A percentile compares a stretch with the other conserved stretches of the same genome.
These are phyloP conservation scores for Callipepla californica DNA, from an alignment of 2,113 vertebrate genomes.

Conservation along the genomic window DNA sequence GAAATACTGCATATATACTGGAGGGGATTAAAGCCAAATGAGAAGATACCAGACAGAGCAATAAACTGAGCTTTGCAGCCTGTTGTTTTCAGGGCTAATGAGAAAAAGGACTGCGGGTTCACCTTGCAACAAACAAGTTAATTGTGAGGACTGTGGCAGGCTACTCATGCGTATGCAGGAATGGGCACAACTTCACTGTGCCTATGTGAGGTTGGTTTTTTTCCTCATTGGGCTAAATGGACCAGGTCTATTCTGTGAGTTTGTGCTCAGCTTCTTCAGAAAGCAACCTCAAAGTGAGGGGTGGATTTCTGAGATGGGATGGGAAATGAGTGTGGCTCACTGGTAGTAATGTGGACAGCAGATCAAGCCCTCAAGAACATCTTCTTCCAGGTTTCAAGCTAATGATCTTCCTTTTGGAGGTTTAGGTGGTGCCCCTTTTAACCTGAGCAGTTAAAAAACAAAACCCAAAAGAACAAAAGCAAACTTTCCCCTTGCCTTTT, in stretches of 20 bases:
- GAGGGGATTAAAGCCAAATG: conserved; percentile 57
- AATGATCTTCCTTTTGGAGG: neutral
- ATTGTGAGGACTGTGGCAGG: neutral
- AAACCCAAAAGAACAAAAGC: neutral
- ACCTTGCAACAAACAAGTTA: neutral
- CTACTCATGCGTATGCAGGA: neutral
- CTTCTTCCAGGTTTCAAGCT: neutral
- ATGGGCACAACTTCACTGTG: neutral
- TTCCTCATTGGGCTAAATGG: neutral
- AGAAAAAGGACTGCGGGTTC: conserved; percentile 3
- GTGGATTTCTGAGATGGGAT: neutral
- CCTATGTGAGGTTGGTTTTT: neutral
- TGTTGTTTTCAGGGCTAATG: neutral
- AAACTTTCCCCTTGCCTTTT: neutral
- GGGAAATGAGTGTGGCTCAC: neutral
- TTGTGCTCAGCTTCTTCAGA: neutral
- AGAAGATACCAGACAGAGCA: conserved; percentile 46
- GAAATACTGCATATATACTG: conserved; percentile 57
- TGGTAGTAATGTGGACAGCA: neutral
- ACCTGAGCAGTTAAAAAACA: neutral
- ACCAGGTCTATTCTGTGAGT: neutral
- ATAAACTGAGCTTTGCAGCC: conserved; percentile 46
- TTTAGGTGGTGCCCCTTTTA: neutral
- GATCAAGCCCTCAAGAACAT: neutral
- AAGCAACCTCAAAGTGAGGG: neutral